phyloP scores from a whole-genome alignment of 2,888 invertebrate genomes.

The Philaethria dido region DNA sequence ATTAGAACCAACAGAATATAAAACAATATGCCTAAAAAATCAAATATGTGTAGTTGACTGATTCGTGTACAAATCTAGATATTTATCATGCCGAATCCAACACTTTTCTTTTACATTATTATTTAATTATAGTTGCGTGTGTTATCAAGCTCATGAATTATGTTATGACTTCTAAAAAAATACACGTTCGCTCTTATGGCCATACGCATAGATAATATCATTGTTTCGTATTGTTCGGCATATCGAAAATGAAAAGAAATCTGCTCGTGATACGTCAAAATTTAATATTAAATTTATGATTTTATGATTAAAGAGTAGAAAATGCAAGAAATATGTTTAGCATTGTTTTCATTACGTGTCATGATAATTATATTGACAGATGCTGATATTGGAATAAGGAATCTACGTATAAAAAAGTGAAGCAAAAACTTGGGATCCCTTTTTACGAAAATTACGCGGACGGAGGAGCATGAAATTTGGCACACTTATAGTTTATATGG shows the following conservation, averaged over 20 bases:
- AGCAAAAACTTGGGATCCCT: too few relatives aligned
- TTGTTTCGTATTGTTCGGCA: not conserved
- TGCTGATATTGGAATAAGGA: not conserved
- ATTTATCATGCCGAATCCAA: constrained; percentile 15
- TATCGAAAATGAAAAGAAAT: constrained; percentile 41
- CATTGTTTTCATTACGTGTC: not conserved
- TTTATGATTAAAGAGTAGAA: constrained; percentile 3
- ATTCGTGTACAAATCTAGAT: constrained; percentile 19
- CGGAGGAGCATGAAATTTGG: too few relatives aligned
- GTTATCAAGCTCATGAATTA: constrained; percentile 27
- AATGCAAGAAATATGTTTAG: not conserved
- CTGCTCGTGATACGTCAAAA: constrained; percentile 39
- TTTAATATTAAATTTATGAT: constrained; percentile 18
- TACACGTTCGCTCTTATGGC: not conserved
- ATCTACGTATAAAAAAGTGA: too few relatives aligned
- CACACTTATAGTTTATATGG: too few relatives aligned
- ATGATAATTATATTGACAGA: not conserved
- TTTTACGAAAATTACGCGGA: too few relatives aligned
- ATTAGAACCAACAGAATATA: not conserved
- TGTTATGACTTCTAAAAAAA: not conserved
- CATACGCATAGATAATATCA: constrained; percentile 1
- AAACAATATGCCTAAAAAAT: not conserved
- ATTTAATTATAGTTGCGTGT: constrained; percentile 40
- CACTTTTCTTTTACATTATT: constrained; percentile 33
- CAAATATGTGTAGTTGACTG: not conserved